phyloP scores from a whole-genome alignment of 2,797 vertebrate species.

The Gymnocypris eckloni region DNA sequence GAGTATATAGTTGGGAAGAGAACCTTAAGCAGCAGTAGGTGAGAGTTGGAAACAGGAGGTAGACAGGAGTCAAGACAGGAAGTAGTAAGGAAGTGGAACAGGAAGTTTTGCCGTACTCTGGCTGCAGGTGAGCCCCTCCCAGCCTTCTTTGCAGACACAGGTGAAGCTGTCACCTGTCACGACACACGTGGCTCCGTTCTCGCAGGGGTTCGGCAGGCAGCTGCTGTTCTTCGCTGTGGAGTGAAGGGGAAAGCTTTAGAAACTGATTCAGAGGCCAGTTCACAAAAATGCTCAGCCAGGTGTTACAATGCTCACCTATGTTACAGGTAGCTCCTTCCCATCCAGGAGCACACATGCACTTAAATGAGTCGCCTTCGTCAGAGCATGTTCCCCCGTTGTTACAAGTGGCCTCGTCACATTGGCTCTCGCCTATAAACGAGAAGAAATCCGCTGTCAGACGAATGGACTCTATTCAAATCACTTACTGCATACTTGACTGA shows the following conservation, averaged over 20 bases:
- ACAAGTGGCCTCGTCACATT: slow-evolving; percentile 95
- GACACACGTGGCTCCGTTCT: slow-evolving; percentile 95
- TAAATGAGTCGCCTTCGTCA: slow-evolving; percentile 92
- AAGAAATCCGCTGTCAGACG: slow-evolving; percentile 18
- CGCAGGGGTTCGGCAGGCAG: slow-evolving; percentile 95
- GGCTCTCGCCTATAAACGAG: slow-evolving; percentile 87
- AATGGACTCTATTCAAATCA: not conserved
- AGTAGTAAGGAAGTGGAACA: slow-evolving; percentile 44
- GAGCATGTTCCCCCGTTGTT: slow-evolving; percentile 96
- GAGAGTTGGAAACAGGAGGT: slow-evolving; percentile 57
- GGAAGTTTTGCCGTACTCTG: slow-evolving; percentile 86
- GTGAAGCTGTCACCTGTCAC: slow-evolving; percentile 92
- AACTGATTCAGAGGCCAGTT: not conserved
- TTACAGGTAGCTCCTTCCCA: slow-evolving; percentile 94
- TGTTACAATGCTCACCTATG: slow-evolving; percentile 50
- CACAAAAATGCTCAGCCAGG: not conserved
- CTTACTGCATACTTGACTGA: not conserved
- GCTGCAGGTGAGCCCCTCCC: slow-evolving; percentile 94
- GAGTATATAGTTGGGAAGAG: slow-evolving; percentile 26
- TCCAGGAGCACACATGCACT: slow-evolving; percentile 91
- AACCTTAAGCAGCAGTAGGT: slow-evolving; percentile 48
- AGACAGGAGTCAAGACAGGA: slow-evolving; percentile 41
- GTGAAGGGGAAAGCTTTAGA: not conserved
- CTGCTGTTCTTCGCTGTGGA: slow-evolving; percentile 93
- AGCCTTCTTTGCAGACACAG: slow-evolving; percentile 99